Percentiles rank a stretch among this genome's conserved stretches.
Conservation (phyloP, 92 coral and sea anemone species). For the Hydrozoanthus gracilis region DNA sequence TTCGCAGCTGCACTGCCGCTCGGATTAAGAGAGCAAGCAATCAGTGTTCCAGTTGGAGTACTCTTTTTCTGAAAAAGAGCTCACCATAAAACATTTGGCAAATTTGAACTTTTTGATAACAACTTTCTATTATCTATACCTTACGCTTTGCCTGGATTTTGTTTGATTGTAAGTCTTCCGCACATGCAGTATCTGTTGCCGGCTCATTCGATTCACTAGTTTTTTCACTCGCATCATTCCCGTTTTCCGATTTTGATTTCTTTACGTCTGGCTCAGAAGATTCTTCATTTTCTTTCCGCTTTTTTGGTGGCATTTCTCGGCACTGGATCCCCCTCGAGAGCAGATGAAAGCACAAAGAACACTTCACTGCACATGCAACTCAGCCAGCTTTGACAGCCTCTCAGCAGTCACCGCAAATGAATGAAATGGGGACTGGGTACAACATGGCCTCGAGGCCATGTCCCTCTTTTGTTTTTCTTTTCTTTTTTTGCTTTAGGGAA, state of each 20-base stretch:
- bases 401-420: not conserved
- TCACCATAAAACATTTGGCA: not conserved
- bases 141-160: slow-evolving; percentile 35
- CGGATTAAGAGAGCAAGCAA: slow-evolving; percentile 23
- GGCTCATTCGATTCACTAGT: not conserved
- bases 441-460: slow-evolving; percentile 35
- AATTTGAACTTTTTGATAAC: not conserved
- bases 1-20: slow-evolving; percentile 32
- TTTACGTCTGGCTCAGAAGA: slow-evolving; percentile 71
- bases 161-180: slow-evolving; percentile 21
- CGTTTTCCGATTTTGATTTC: slow-evolving; percentile 68
- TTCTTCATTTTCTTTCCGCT: slow-evolving; percentile 72
- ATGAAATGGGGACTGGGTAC: slow-evolving; percentile 22
- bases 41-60: not conserved
- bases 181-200: slow-evolving; percentile 14
- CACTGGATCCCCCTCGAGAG: slow-evolving; percentile 40
- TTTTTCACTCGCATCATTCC: slow-evolving; percentile 22
- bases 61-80: not conserved
- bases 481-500: too few relatives aligned
- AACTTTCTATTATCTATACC: slow-evolving; percentile 5
- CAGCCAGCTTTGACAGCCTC: slow-evolving; percentile 11
- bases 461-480: too few relatives aligned
- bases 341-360: slow-evolving; percentile 39
- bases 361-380: slow-evolving; percentile 43
- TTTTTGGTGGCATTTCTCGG: slow-evolving; percentile 72